Evolutionary conservation across 2,888 invertebrate species (phyloP), one percentile per base, ranked within the genome.

Genomic region (Drosophila phalerata): DNA sequence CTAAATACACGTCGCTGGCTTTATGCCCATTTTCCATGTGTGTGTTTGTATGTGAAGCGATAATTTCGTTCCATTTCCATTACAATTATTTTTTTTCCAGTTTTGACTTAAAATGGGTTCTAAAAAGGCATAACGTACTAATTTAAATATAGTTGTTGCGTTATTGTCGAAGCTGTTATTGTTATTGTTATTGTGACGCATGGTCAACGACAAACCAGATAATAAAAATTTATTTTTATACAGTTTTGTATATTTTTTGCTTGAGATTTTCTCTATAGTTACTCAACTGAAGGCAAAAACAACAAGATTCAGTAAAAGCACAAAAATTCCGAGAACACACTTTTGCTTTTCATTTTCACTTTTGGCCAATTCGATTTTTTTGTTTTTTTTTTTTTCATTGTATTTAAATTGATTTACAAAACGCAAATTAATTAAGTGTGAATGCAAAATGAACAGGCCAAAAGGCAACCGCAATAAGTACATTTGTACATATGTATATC

Each of bases 1-100:
- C 83, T 83, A 74, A 80, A 86, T 81, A 83, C 84, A 88, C 81
- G 86, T 84, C 74, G 81, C 51, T 70, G 37, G 66, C 49, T 73
- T 68, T 77, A 65, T 83, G 62, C 67, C 81, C 77, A 85, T 83
- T 80, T 58, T 55, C 61, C 55, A 37, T 69, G 58, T 63, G 48
- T 65, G 49, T 22, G 40, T 65, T 42, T n/a, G 40, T 47, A 5
- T 28, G 47, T 17, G 42, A 42, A 63, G 40, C 64, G 61, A 74
- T 69, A 64, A 69, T 38, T 74, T 73, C 38, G n/a, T 60, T 60
- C 55, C 19, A 68, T 74, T 73, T 82, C 73, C 68, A 79, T 82
- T 85, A 78, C 55, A 73, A 69, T 22, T 22, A 64, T 61, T 69
- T 48, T 43, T 43, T 66, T 49, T 62, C 69, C 34, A 43, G 66